Evolutionary conservation across 2,888 invertebrate genomes (phyloP).

Genomic region (Habrosyne pyritoides): DNA sequence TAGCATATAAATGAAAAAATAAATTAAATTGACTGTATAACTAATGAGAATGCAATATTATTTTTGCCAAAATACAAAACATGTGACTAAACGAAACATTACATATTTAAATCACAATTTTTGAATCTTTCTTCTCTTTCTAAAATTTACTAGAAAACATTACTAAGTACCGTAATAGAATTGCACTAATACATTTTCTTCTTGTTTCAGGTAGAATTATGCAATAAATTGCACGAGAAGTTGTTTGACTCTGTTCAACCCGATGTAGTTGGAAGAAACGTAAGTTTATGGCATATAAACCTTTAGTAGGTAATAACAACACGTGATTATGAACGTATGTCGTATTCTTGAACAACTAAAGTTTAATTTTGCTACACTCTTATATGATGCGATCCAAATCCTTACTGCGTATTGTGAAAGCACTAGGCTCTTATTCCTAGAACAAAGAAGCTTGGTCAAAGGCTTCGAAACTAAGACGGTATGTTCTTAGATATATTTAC

Average conservation of each 20-base stretch:
- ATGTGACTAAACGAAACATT: too few relatives aligned
- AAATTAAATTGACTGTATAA: too few relatives aligned
- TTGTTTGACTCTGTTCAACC: conserved; percentile 64
- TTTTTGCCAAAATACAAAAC: too few relatives aligned
- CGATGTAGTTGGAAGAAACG: conserved; percentile 66
- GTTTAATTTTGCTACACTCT: not conserved
- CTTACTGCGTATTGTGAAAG: not conserved
- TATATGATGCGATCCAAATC: not conserved
- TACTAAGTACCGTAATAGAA: conserved; percentile 32
- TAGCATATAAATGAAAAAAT: too few relatives aligned
- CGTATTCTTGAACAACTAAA: not conserved
- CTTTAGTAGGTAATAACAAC: conserved; percentile 24
- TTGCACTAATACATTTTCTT: conserved; percentile 79
- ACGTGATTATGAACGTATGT: not conserved
- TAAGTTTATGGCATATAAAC: conserved; percentile 70
- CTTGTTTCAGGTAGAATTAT: conserved; percentile 84
- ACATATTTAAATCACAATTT: too few relatives aligned
- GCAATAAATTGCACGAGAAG: conserved; percentile 80
- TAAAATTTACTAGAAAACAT: conserved; percentile 13
- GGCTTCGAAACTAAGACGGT: not conserved
- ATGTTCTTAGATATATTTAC: not conserved
- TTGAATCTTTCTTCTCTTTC: too few relatives aligned
- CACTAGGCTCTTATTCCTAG: not conserved
- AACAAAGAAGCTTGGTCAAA: not conserved
- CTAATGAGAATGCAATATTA: too few relatives aligned